These are phyloP conservation scores for Xyliphius kryptos DNA, from an alignment of 2,113 vertebrate species.

Conservation along the genomic window DNA sequence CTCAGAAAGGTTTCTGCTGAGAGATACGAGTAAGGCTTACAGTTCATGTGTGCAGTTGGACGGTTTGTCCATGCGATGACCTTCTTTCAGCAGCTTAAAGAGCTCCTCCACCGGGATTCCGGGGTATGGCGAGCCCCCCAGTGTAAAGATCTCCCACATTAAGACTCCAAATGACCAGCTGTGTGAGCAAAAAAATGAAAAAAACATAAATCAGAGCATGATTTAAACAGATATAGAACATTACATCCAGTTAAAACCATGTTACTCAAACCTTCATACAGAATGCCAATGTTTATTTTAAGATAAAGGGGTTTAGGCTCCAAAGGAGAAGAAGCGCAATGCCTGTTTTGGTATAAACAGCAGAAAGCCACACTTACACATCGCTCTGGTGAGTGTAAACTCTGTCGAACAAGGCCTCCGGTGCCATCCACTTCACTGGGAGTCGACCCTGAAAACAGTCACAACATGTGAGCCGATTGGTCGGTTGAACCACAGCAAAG, in stretches of 20 bases:
- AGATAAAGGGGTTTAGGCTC: too few relatives aligned
- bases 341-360: too few relatives aligned
- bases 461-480: slow-evolving; percentile 30
- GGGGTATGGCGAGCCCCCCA: too few relatives aligned
- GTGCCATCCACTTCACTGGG: slow-evolving; percentile 96
- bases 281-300: too few relatives aligned
- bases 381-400: slow-evolving; percentile 98
- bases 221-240: too few relatives aligned
- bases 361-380: slow-evolving; percentile 83
- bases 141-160: too few relatives aligned
- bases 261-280: too few relatives aligned
- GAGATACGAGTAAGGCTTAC: slow-evolving; percentile 62
- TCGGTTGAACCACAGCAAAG: slow-evolving; percentile 22
- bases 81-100: too few relatives aligned
- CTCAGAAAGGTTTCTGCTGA: neutral
- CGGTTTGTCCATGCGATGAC: slow-evolving; percentile 97
- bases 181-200: slow-evolving; percentile 10
- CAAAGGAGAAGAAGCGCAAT: too few relatives aligned
- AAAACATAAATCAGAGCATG: slow-evolving; percentile 2
- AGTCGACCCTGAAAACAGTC: slow-evolving; percentile 69
- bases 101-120: too few relatives aligned
- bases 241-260: too few relatives aligned
- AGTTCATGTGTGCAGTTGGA: slow-evolving; percentile 95
- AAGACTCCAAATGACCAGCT: slow-evolving; percentile 97
- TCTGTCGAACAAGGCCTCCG: slow-evolving; percentile 91